Conservation (phyloP, 2,113 vertebrate species). For the Puma concolor region DNA sequence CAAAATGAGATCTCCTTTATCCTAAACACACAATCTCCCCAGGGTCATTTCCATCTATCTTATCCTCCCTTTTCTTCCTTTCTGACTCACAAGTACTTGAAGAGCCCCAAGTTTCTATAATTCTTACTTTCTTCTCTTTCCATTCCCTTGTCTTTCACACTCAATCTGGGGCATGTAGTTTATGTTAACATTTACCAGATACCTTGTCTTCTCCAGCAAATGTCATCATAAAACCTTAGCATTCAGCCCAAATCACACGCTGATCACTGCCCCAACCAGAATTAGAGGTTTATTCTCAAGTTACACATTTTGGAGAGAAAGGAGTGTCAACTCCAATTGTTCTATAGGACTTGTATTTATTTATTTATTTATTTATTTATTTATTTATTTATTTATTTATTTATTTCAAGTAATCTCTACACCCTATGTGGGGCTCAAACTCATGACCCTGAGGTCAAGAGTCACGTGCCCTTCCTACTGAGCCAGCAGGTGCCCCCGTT, state of each 20-base stretch:
- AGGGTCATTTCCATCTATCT: background rate
- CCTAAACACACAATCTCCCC: background rate
- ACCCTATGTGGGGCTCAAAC: background rate
- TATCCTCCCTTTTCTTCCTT: background rate
- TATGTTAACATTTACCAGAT: slow-evolving; percentile 5
- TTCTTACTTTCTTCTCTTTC: background rate
- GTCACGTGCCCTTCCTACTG: background rate
- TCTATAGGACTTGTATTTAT: background rate
- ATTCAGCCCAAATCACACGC: background rate
- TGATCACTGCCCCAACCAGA: background rate
- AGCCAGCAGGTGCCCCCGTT: background rate
- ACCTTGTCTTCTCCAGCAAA: background rate
- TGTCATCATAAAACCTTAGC: background rate
- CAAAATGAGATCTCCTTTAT: slow-evolving; percentile 4
- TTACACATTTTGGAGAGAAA: background rate
- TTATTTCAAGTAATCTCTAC: background rate
- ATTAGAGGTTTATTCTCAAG: slow-evolving; percentile 10
- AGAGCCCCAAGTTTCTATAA: background rate
- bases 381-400: background rate
- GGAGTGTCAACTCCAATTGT: background rate
- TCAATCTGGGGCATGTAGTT: background rate
- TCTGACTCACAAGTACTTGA: background rate
- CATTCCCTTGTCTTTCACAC: background rate
- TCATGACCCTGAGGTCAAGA: background rate
- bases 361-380: background rate